A percentile compares a stretch with the other conserved stretches of the same genome.
Conservation (phyloP, 2,797 vertebrate genomes). For the Podargus strigoides region DNA sequence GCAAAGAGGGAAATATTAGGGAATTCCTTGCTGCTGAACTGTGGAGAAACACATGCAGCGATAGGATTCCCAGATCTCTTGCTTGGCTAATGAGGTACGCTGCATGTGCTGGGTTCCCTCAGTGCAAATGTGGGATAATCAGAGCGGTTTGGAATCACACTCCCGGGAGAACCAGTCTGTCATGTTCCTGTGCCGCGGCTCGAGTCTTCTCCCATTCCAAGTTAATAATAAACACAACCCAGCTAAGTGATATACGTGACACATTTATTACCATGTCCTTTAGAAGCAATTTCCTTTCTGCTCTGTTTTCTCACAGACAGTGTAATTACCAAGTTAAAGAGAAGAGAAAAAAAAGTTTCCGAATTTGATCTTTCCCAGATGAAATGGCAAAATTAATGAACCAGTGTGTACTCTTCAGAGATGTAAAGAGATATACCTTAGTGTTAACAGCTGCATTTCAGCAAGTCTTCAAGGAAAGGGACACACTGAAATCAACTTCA, state of each 20-base stretch:
- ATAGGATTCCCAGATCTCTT: background rate
- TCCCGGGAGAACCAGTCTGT: background rate
- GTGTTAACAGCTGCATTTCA: slow-evolving; percentile 49
- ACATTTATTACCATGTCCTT: slow-evolving; percentile 51
- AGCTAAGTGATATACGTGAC: slow-evolving; percentile 31
- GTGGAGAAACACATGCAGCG: background rate
- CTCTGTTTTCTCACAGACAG: slow-evolving; percentile 56
- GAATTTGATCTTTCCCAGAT: slow-evolving; percentile 58
- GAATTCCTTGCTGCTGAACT: slow-evolving; percentile 19
- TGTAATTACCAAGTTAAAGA: slow-evolving; percentile 42
- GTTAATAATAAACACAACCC: slow-evolving; percentile 44
- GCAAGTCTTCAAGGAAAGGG: slow-evolving; percentile 6
- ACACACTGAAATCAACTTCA: background rate
- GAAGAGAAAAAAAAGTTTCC: background rate
- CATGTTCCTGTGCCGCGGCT: rapidly evolving
- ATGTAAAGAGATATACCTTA: slow-evolving; percentile 3
- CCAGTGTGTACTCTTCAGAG: background rate
- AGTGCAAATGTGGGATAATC: background rate
- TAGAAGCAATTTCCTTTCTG: slow-evolving; percentile 58
- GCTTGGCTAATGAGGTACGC: background rate
- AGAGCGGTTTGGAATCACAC: background rate
- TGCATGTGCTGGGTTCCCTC: rapidly evolving
- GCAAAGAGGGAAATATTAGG: background rate
- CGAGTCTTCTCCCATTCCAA: background rate
- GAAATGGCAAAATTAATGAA: slow-evolving; percentile 53